Evolutionary conservation across 2,797 vertebrate genomes (phyloP), one percentile per base, ranked within the genome.

Genomic region (Peromyscus melanophrys): DNA sequence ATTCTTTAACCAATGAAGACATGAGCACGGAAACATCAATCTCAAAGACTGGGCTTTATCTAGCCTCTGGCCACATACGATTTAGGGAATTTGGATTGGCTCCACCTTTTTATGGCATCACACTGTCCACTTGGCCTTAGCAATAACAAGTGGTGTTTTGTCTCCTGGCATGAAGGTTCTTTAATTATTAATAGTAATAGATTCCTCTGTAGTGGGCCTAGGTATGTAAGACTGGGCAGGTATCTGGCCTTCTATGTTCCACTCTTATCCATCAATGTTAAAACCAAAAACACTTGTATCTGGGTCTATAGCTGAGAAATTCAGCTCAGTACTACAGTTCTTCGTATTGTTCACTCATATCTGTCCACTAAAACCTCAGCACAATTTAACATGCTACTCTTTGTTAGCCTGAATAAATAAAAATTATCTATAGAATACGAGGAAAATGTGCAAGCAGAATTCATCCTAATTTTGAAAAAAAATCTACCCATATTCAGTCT

Each of bases 241-340:
- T 0, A 25, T 0, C 0, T 17, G 6, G 8, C 19, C 34, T 52
- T 8, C 4, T 0, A 1, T 1, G 16, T 12, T 5, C 2, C 0
- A 0, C 11, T 40, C 34, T 23, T 6, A 0, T 77, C 37, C 57
- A 10, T 9, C 40, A 13, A 55, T 6, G 4, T 6, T 4, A 29
- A 83, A 4, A 21, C 27, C 19, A 9, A n/a, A 59, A 61, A 19
- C 29, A 21, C 40, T 31, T 37, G 6, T 40, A 49, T 52, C 3
- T 17, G 61, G n/a, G 19, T 78, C 29, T 37, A 0, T 0, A 57
- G 40, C 40, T n/a, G 23, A 29, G 27, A 46, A 37, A 25, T 81
- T 40, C 10, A 37, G 23, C 8, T 77, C 57, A 65, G 59, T 46
- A 59, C 1, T 1, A 2, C 0, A 4, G 1, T 12, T 75, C 43